A percentile compares a stretch with the other conserved stretches of the same genome.
These are phyloP conservation scores for Chaetogeoica ovagalla DNA, from an alignment of 2,888 invertebrate genomes.

Conservation along the genomic window DNA sequence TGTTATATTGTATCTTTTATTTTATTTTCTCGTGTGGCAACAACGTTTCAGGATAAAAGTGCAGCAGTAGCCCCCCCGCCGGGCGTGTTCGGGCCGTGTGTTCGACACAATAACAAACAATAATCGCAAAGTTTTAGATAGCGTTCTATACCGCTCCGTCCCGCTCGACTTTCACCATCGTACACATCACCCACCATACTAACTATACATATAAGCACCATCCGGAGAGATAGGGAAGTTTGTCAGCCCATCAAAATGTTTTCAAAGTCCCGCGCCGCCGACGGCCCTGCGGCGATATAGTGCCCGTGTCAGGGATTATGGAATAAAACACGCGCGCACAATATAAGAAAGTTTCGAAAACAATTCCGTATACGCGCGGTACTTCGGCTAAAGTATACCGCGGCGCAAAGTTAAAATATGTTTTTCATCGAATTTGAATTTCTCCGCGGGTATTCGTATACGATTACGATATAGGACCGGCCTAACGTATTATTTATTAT, in stretches of 20 bases:
- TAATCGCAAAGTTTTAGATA: conserved; percentile 44
- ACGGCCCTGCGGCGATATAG: conserved; percentile 21
- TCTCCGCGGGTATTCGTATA: not conserved
- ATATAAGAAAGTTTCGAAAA: conserved; percentile 45
- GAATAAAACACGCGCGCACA: conserved; percentile 20
- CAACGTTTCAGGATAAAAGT: conserved; percentile 22
- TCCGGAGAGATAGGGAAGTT: conserved; percentile 39
- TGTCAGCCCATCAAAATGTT: conserved; percentile 50
- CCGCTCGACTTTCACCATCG: not conserved
- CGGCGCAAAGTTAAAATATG: conserved; percentile 32
- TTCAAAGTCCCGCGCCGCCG: conserved; percentile 26
- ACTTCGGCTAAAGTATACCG: conserved; percentile 17
- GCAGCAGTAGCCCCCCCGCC: conserved; percentile 23
- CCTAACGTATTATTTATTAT: too few species aligned
- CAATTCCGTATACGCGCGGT: not conserved
- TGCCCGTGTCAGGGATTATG: conserved; percentile 38
- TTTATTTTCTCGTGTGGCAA: conserved; percentile 18
- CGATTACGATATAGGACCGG: too few species aligned
- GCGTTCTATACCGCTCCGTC: not conserved
- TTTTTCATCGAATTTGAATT: conserved; percentile 30
- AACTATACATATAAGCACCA: not conserved
- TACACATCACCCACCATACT: too few species aligned
- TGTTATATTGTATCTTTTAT: not conserved
- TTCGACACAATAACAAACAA: conserved; percentile 48
- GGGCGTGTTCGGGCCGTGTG: conserved; percentile 32